These are phyloP conservation scores for Porites rus DNA, from an alignment of 92 coral and sea anemone species.

Conservation along the genomic window DNA sequence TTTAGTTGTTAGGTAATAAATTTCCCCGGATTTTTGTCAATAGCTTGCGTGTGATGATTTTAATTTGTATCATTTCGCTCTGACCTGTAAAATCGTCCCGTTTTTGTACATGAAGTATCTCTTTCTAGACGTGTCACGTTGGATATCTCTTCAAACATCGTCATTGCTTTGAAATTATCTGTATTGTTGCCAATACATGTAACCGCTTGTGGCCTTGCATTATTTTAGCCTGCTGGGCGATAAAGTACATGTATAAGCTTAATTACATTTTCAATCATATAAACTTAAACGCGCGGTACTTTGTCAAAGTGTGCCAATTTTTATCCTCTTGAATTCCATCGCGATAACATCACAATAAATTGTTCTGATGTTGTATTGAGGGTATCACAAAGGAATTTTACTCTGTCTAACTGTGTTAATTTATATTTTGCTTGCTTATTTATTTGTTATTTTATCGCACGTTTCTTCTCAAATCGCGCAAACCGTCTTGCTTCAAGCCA, in stretches of 20 bases:
- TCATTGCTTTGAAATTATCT: conserved; percentile 13
- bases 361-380: not conserved
- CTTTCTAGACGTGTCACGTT: no score
- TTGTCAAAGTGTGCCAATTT: not conserved
- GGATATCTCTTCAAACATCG: not conserved
- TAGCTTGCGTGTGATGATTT: no score
- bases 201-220: not conserved
- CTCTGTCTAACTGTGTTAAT: not conserved
- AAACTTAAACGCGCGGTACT: no score
- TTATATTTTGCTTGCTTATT: not conserved
- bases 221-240: conserved; percentile 8
- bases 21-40: no score
- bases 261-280: not conserved
- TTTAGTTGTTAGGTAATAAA: no score
- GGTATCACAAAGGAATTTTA: not conserved
- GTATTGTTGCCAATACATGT: not conserved
- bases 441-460: no score
- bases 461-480: no score
- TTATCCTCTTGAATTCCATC: not conserved
- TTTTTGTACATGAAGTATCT: no score
- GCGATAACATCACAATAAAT: conserved; percentile 6
- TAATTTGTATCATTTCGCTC: no score
- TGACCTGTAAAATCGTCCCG: no score
- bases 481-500: not conserved
- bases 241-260: not conserved